Conservation (phyloP, 2,113 vertebrate genomes). For the Thinocorus orbignyianus region DNA sequence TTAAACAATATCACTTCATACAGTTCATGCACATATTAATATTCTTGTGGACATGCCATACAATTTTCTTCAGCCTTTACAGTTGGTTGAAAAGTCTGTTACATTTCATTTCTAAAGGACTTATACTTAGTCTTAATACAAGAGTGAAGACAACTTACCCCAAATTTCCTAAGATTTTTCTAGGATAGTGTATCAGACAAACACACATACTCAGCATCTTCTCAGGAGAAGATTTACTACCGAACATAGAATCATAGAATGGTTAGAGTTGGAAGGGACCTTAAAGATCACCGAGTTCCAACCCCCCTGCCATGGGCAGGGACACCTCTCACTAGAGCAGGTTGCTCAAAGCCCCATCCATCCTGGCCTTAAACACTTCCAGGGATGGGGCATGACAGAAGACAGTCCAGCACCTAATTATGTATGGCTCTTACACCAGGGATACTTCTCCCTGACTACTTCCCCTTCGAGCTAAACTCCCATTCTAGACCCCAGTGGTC, state of each 20-base stretch:
- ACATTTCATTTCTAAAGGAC: not conserved
- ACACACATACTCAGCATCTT: not conserved
- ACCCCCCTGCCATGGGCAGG: no score
- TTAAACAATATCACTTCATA: not conserved
- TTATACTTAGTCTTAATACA: not conserved
- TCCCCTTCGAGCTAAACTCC: not conserved
- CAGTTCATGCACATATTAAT: not conserved
- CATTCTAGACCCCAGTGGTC: not conserved
- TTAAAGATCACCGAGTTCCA: no score
- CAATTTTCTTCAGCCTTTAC: not conserved
- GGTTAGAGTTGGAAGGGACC: no score
- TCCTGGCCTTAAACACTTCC: no score
- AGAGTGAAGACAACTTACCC: not conserved
- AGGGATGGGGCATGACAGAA: no score
- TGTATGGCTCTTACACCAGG: not conserved
- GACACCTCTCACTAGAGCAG: no score
- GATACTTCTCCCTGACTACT: not conserved
- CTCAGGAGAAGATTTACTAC: not conserved
- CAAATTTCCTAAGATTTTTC: not conserved
- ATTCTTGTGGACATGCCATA: not conserved
- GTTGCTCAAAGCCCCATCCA: no score
- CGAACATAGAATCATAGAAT: no score
- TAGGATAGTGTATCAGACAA: not conserved
- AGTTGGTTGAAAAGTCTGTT: not conserved
- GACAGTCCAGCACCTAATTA: not conserved